These are phyloP conservation scores for Epicampocera succincta DNA, from an alignment of 2,888 invertebrate species.

Conservation along the genomic window DNA sequence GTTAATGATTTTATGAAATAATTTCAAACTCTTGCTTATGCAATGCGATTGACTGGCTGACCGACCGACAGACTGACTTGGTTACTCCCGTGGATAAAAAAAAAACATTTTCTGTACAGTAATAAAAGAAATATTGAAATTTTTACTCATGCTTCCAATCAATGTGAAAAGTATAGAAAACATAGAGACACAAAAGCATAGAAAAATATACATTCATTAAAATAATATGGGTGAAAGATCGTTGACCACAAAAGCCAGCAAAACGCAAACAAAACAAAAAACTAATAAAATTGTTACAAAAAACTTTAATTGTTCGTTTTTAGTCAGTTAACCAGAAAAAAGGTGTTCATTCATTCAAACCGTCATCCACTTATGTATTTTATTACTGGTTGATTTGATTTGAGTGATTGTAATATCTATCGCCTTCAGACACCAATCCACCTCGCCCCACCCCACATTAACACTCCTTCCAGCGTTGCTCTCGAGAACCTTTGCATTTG, in stretches of 20 bases:
- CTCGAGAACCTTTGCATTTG: background rate
- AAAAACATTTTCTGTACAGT: background rate
- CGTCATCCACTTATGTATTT: constrained; percentile 8
- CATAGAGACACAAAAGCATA: constrained; percentile 3
- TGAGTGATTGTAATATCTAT: constrained; percentile 24
- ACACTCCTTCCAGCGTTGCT: background rate
- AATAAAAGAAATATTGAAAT: constrained; percentile 5
- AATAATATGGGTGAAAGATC: constrained; percentile 63
- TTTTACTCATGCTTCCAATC: background rate
- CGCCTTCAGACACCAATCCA: background rate
- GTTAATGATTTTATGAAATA: no score
- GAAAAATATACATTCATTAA: background rate
- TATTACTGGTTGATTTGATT: constrained; percentile 31
- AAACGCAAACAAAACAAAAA: background rate
- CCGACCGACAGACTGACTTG: no score
- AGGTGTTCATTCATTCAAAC: constrained; percentile 39
- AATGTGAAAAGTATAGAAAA: constrained; percentile 1
- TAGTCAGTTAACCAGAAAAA: constrained; percentile 52
- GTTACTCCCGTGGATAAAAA: background rate
- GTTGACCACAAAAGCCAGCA: constrained; percentile 59
- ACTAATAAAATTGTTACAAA: constrained; percentile 3
- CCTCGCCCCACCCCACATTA: no score
- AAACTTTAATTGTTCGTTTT: constrained; percentile 38
- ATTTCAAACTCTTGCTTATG: background rate
- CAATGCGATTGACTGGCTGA: background rate